Evolutionary conservation across 2,888 invertebrate genomes (phyloP).

Genomic region (Lamellibrachia satsuma): DNA sequence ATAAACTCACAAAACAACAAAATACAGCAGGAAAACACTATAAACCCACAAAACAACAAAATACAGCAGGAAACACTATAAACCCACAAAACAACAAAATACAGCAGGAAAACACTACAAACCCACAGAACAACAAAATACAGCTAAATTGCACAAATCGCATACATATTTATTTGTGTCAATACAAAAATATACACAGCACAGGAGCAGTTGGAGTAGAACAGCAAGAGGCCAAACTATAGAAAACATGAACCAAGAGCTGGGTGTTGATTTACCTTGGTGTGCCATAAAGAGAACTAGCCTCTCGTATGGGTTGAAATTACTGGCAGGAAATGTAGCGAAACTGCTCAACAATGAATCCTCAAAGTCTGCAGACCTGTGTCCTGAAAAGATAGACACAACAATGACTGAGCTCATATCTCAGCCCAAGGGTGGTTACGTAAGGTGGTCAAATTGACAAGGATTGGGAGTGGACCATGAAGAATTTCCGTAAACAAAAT

Average conservation of each 20-base stretch:
- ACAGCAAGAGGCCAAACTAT: background rate
- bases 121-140: background rate
- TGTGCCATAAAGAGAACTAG: constrained; percentile 69
- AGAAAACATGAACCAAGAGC: background rate
- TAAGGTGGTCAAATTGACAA: background rate
- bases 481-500: background rate
- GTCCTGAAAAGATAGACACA: constrained; percentile 43
- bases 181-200: constrained; percentile 36
- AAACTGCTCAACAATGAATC: constrained; percentile 52
- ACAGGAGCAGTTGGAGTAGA: background rate
- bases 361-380: constrained; percentile 55
- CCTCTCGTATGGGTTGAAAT: constrained; percentile 38
- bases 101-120: background rate
- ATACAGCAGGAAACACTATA: too few species aligned
- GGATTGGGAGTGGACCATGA: background rate
- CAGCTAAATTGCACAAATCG: background rate
- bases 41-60: too few species aligned
- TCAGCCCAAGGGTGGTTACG: background rate
- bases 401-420: background rate
- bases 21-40: background rate
- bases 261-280: constrained; percentile 60
- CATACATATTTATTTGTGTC: constrained; percentile 27
- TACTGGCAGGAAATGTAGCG: constrained; percentile 30
- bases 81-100: background rate
- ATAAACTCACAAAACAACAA: too few species aligned